phyloP scores from a whole-genome alignment of 2,797 vertebrate genomes.

The Echiichthys vipera region DNA sequence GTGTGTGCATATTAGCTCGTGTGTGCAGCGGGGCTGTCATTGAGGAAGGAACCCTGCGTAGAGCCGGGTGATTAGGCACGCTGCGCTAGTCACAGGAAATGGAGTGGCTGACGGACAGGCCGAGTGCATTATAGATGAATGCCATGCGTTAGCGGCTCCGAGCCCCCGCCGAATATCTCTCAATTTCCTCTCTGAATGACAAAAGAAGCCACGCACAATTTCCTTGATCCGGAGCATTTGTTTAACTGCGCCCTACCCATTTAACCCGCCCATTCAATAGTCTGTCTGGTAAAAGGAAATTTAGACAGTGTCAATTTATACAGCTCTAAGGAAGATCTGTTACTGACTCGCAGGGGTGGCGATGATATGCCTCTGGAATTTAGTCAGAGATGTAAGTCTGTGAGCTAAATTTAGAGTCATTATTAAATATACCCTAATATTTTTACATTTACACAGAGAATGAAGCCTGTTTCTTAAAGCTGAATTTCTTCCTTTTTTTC shows the following conservation, averaged over 20 bases:
- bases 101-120: conserved; percentile 87
- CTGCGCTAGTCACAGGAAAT: conserved; percentile 88
- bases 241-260: conserved; percentile 81
- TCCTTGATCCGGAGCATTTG: conserved; percentile 83
- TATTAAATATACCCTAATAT: conserved; percentile 57
- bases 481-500: background rate
- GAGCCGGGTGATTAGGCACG: conserved; percentile 88
- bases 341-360: conserved; percentile 50
- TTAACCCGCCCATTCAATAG: conserved; percentile 81
- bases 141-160: conserved; percentile 65
- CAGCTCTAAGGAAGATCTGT: conserved; percentile 71
- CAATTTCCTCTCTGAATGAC: conserved; percentile 82
- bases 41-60: conserved; percentile 65
- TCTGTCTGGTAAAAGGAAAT: conserved; percentile 78
- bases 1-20: background rate
- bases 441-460: conserved; percentile 8
- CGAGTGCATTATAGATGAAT: conserved; percentile 87
- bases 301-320: conserved; percentile 82
- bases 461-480: conserved; percentile 3
- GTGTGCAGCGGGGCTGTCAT: conserved; percentile 33
- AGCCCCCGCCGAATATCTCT: conserved; percentile 75
- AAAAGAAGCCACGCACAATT: conserved; percentile 83
- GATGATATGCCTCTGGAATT: conserved; percentile 62
- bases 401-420: conserved; percentile 51
- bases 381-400: conserved; percentile 42